Evolutionary conservation across 2,113 vertebrate species (phyloP).

Genomic region (Excalfactoria chinensis): DNA sequence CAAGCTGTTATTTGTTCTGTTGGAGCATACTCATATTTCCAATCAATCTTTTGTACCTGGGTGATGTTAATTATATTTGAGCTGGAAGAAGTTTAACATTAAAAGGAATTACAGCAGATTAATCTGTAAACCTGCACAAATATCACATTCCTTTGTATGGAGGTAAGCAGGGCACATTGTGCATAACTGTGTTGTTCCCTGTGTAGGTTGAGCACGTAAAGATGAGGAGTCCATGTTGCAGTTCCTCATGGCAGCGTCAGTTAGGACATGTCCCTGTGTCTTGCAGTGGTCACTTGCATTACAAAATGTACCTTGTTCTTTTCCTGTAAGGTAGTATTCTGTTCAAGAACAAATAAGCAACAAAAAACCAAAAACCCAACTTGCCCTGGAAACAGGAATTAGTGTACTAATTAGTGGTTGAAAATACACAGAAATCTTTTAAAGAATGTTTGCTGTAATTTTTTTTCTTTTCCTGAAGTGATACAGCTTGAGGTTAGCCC

Average conservation of each 20-base stretch:
- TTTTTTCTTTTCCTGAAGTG: neutral
- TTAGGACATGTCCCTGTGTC: neutral
- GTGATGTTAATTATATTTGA: constrained; percentile 62
- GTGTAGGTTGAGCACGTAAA: neutral
- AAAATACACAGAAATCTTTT: constrained; percentile 16
- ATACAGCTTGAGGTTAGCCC: constrained; percentile 1
- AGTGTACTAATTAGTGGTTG: neutral
- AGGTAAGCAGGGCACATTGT: constrained; percentile 35
- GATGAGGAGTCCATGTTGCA: constrained; percentile 7
- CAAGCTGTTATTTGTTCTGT: constrained; percentile 34
- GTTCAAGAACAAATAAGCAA: neutral
- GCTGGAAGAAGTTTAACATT: constrained; percentile 58
- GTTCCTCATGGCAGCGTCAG: neutral
- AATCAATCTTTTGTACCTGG: constrained; percentile 33
- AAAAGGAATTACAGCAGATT: constrained; percentile 53
- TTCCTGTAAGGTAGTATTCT: neutral
- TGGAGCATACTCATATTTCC: constrained; percentile 37
- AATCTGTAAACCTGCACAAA: constrained; percentile 66
- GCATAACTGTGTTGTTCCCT: neutral
- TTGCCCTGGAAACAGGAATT: constrained; percentile 51
- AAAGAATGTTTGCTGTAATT: neutral
- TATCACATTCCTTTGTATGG: constrained; percentile 41
- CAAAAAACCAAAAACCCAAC: neutral
- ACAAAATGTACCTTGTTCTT: neutral
- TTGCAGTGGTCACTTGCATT: neutral